Base-by-base conservation (phyloP, 2,888 invertebrate genomes). In the Cephus sareptanus region DNA sequence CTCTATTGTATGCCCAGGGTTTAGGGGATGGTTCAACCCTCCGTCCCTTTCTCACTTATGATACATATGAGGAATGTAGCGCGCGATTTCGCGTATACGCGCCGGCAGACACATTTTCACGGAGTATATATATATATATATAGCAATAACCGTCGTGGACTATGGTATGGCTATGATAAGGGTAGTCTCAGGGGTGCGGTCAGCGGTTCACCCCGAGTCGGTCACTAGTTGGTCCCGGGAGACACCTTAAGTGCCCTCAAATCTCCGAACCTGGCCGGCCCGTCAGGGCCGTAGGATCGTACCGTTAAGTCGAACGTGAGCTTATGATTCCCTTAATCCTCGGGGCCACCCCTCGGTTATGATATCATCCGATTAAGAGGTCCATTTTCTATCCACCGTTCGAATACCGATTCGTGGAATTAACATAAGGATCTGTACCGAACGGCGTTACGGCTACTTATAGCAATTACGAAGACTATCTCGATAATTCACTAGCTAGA, bases 241-340 rank as follows among this genome's bases (percentile, higher is more conserved):
- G 79, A 35, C 69, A 73, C 73, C 73, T 77, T 80, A 80, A 82
- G 79, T 76, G 79, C 76, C 74, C 74, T 56, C 73, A 77, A 81
- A 82, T 81, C 79, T 70, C 37, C 74, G 69, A 13, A 11, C 71
- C 71, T 56, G 56, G 56, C 23, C 6, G 56, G 56, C 56, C 56
- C 56, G 56, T 56, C 56, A 56, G 56, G 56, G 9, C 23, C 56
- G 56, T 56, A 56, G 6, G 56, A 56, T 56, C 56, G 56, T 56
- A 56, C 23, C 56, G 56, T 56, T 56, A 56, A 56, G 56, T 56
- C 56, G 56, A 56, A 56, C 56, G 56, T 56, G 56, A 56, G 56
- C 56, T 56, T 56, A 56, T 56, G 56, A 56, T 56, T 56, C 56
- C 56, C 2, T 56, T 56, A 56, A 56, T 15, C 56, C 23, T 56